Base-by-base conservation (phyloP, 2,113 vertebrate genomes). In the Austrofundulus limnaeus region DNA sequence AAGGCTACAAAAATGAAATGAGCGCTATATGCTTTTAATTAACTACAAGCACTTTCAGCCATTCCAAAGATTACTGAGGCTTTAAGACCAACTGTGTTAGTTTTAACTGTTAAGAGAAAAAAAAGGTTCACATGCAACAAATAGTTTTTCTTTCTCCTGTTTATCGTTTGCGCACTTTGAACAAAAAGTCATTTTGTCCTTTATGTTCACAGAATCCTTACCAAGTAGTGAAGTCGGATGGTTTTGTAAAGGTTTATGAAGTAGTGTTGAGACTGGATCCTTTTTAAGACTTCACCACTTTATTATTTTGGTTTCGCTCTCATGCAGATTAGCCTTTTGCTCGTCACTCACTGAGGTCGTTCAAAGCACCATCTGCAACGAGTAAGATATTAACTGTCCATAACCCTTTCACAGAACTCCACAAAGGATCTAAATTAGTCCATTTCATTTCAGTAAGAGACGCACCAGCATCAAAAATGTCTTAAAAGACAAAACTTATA, bases 61-160 rank as follows among this genome's bases (percentile, higher is more conserved):
- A 81, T 85, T 84, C 82, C 82, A 86, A 86, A 86, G 82, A 87
- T 38, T 63, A 21, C 46, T 43, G 42, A 76, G 72, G 82, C 88
- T 86, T 83, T 83, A 85, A 81, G 68, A 83, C 61, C 42, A 77
- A 68, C 21, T 46, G 63, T 46, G 39, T 41, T 77, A 34, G 46
- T 47, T 65, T 52, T 41, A 46, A 34, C 38, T 52, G 41, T 57
- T 0, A 4, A 65, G 62, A 31, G 25, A 28, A 7, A 28, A 28
- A 51, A 51, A 23, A 51, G 16, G 16, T 31, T 16, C 49, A 4
- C 17, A 15, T 25, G 17, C 24, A 17, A 15, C 14, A 19, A 20
- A 54, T 43, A 53, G 37, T 55, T 75, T 70, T 64, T 59, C 75
- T 65, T 57, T 66, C 42, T 34, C 31, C 15, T 10, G 3, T 13